Evolutionary conservation across 2,797 vertebrate species (phyloP), one percentile per base, ranked within the genome.

Genomic region (Oceanodroma leucorhoa): DNA sequence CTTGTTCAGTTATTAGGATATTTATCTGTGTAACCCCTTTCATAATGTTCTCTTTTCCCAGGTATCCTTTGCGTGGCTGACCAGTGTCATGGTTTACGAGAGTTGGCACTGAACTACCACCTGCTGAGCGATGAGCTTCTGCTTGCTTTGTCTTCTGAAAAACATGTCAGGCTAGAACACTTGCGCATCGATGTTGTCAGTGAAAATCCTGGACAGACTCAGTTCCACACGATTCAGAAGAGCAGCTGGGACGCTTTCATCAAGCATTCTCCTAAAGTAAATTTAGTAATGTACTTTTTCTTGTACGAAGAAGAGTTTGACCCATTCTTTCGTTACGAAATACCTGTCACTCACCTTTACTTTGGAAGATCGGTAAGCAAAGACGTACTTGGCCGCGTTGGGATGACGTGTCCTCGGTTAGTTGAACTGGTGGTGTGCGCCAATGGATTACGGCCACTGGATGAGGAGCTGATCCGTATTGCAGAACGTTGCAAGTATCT

Each of bases 231-330:
- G 10, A 99, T 99, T 96, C 99, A 99, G 97, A 99, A 99, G 98
- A 99, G 99, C 98, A 99, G 99, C 98, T 99, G 99, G 99, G 99
- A 99, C 26, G 99, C 99, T 97, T 99, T 99, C 98, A 98, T 99
- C 97, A 98, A 97, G 83, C 99, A 99, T 96, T 99, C 99, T 19
- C 99, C 99, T 57, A 99, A 99, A 97, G 99, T 99, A 75, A 99
- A 99, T 96, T 97, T 99, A 96, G 99, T 99, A 46, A 99, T 99
- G 99, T 99, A 99, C 98, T 99, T 99, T 96, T 99, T 99, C 97
- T 98, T 99, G 83, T 99, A 99, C 0, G 99, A 99, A 96, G 98
- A 99, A 29, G 99, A 99, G 97, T 99, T 99, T 27, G 98, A 99
- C 81, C 99, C 99, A 0, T 99, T 99, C 97, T 99, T 99, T 90